Percentiles rank a stretch among this genome's conserved stretches.
phyloP scores from a whole-genome alignment of 1,140 invertebrate species.

The Megathymus violae region DNA sequence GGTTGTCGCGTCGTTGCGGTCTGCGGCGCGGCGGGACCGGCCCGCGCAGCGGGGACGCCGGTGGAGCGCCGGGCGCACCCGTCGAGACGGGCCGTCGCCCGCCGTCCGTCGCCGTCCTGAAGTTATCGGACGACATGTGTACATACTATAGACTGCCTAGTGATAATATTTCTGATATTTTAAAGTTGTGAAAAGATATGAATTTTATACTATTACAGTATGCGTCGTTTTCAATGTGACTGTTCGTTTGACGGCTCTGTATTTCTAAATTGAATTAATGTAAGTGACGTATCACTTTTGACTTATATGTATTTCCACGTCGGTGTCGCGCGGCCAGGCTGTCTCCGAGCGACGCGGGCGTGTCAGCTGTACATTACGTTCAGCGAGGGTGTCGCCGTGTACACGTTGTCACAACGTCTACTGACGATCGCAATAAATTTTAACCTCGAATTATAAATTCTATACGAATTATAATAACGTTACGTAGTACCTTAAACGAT shows the following conservation, averaged over 20 bases:
- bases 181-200: slow-evolving; percentile 24
- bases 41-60: too few species aligned
- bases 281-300: background rate
- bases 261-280: background rate
- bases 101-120: slow-evolving; percentile 6
- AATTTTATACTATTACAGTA: slow-evolving; percentile 25
- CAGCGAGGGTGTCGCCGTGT: slow-evolving; percentile 5
- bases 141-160: slow-evolving; percentile 24
- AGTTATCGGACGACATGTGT: slow-evolving; percentile 8
- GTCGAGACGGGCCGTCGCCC: too few species aligned
- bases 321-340: too few species aligned
- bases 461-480: background rate
- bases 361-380: too few species aligned
- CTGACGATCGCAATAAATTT: slow-evolving; percentile 13
- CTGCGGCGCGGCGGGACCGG: too few species aligned
- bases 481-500: slow-evolving; percentile 14
- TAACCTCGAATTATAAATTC: slow-evolving; percentile 13
- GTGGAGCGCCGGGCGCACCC: too few species aligned
- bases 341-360: too few species aligned
- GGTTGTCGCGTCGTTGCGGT: too few species aligned
- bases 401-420: slow-evolving; percentile 22
- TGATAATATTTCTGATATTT: slow-evolving; percentile 28
- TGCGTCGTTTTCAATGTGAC: slow-evolving; percentile 9
- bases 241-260: slow-evolving; percentile 6
- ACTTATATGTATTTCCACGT: too few species aligned